Base-by-base conservation (phyloP, 2,888 invertebrate genomes). In the Pelosia muscerda region DNA sequence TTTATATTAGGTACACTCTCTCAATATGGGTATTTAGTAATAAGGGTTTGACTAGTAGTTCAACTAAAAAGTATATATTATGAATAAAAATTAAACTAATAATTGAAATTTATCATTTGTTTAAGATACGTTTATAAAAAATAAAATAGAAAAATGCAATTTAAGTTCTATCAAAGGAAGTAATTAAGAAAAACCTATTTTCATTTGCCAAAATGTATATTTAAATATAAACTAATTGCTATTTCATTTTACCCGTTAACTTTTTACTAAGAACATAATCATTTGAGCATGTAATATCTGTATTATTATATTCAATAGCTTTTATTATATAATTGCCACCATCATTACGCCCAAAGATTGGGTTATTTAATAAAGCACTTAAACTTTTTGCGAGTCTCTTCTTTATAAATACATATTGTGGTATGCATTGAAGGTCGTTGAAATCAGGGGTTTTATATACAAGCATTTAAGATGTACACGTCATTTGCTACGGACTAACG, bases 361-460 rank as follows among this genome's bases (percentile, higher is more conserved):
- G 69, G 69, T 67, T 71, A 75, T 72, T 75, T 69, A 76, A 71
- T 77, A 73, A 79, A 74, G 62, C 83, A 81, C 82, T 84, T 75
- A 70, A 68, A 23, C 23, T 84, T 85, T 85, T 84, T 84, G 81
- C 76, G 60, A 60, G 56, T 69, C 66, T 76, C 81, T 77, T 82
- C 82, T 77, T 81, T 68, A 75, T 77, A 81, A 81, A 81, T 83
- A 84, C 77, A 57, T 79, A 74, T 81, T 76, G 83, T 31, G 10
- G 57, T 57, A 3, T 8, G 81, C 80, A 77, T 72, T 80, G 87
- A 88, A 89, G 89, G 89, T 84, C 86, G 79, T 69, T 60, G 69
- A 54, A 59, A 66, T 63, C 73, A 71, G 70, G 69, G 72, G 80
- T 86, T 91, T 93, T 86, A 90, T 86, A 88, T 87, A 86, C 84